Evolutionary conservation across 2,113 vertebrate species (phyloP), one percentile per base, ranked within the genome.

Genomic region (Paramormyrops kingsleyae): DNA sequence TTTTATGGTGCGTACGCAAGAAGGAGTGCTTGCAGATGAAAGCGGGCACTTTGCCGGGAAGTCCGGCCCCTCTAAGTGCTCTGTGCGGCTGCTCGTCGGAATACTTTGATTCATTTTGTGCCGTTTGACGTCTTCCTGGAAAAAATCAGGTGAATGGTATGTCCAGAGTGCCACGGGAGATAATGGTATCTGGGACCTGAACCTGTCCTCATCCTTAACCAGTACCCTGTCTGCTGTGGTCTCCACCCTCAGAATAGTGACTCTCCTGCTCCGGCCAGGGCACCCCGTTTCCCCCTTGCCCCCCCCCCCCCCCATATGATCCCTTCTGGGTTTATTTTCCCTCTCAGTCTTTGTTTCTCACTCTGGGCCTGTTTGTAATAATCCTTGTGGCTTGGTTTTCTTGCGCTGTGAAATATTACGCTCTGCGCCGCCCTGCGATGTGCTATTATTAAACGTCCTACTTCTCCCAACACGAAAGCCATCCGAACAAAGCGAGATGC

Each of bases 381-480:
- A 89, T 92, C 89, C 90, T 91, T 91, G 89, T 59, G 66, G 5
- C 80, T 88, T 77, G 56, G 89, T 91, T 92, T 59, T 66, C 87
- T 66, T 35, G 85, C 80, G 88, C 89, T 50, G 77, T 89, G 89
- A 90, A 92, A 93, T 56, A 70, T 90, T 92, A 93, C 90, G 90
- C 92, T 91, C 90, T 92, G 80, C 44, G 91, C 53, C 90, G 87
- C 88, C 88, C 87, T 88, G 89, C 91, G 62, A 91, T 91, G 90
- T 88, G 89, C 93, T 93, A 93, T 93, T 93, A 93, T 93, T 93
- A 93, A 93, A 91, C 91, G 92, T 89, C 91, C 93, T 89, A 92
- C 86, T 92, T 93, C 92, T 91, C 84, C 90, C 92, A 93, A 92
- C 88, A 90, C 91, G 90, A 89, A 87, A 50, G 83, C 90, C 87